Conservation (phyloP, 2,888 invertebrate species). For the Allygus modestus region DNA sequence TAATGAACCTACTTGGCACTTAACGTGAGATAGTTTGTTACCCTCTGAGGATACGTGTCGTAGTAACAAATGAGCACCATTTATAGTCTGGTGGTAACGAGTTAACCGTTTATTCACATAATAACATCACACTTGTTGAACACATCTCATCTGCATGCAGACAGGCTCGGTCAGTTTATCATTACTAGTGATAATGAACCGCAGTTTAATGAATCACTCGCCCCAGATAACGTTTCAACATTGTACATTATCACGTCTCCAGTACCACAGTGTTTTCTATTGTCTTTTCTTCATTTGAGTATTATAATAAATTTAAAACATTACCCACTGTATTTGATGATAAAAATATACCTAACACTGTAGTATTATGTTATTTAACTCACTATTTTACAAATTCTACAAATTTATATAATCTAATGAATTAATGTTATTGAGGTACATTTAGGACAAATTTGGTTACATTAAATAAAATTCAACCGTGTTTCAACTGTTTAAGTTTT, state of each 20-base stretch:
- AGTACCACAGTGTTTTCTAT: background rate
- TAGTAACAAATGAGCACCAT: conserved; percentile 23
- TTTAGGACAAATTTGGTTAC: too few species aligned
- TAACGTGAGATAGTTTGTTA: background rate
- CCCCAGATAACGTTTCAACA: conserved; percentile 29
- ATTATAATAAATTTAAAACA: too few species aligned
- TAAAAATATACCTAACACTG: too few species aligned
- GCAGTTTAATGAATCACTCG: conserved; percentile 36
- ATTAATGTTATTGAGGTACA: too few species aligned
- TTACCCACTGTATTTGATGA: too few species aligned
- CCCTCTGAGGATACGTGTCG: background rate
- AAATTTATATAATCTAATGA: too few species aligned
- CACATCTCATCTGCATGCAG: conserved; percentile 41
- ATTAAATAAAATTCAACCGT: too few species aligned
- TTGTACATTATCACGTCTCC: background rate
- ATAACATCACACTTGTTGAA: conserved; percentile 35
- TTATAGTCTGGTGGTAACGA: background rate
- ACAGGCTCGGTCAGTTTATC: conserved; percentile 15
- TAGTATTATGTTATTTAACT: too few species aligned
- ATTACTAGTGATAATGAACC: conserved; percentile 33
- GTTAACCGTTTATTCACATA: conserved; percentile 26
- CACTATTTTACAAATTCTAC: too few species aligned
- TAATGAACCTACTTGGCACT: too few species aligned
- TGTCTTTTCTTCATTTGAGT: too few species aligned
- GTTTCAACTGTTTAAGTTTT: too few species aligned